Base-by-base conservation (phyloP, 2,888 invertebrate genomes). In the Antheraea assamensis region DNA sequence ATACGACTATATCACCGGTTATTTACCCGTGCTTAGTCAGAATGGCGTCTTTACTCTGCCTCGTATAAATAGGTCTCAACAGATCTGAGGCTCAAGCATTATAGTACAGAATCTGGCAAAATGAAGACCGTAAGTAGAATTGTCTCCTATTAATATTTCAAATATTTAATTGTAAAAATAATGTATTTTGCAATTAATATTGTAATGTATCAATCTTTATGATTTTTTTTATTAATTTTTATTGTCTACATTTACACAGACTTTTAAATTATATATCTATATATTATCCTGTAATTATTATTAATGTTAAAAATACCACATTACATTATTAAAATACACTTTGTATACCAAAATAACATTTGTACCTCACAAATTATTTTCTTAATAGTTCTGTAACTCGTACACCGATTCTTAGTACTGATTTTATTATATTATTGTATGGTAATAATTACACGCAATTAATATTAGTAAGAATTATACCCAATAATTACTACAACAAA, bases 111-210 rank as follows among this genome's bases (percentile, higher is more conserved):
- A 82, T 77, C 80, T 83, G 82, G 76, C 82, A 90, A 84, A 83
- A 93, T 93, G 92, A 92, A 91, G 85, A 89, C 88, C 77, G 92
- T 93, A 78, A 92, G 92, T 91, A 82, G 30, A 35, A 49, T 74
- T 52, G 55, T 49, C 55, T 66, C 75, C 66, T 68, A n/a, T 19
- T 70, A 72, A 74, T 73, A 19, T 49, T 73, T 58, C 13, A 3
- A 13, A 24, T 24, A 21, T 66, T 66, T 55, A 70, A 72, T 61
- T n/a, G 0, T 1, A 21, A 73, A 24, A 13, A 24, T 13, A 24
- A 58, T 13, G 0, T 55, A 7, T 24, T 55, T 24, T 55, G 10
- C 7, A 55, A 21, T n/a, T 7, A 55, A 55, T 24, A 52, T 47
- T 47, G 13, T 47, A 8, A n/a, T 52, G 21, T 52, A 19, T 21